Evolutionary conservation across 2,888 invertebrate genomes (phyloP).

Genomic region (Therioaphis trifolii): DNA sequence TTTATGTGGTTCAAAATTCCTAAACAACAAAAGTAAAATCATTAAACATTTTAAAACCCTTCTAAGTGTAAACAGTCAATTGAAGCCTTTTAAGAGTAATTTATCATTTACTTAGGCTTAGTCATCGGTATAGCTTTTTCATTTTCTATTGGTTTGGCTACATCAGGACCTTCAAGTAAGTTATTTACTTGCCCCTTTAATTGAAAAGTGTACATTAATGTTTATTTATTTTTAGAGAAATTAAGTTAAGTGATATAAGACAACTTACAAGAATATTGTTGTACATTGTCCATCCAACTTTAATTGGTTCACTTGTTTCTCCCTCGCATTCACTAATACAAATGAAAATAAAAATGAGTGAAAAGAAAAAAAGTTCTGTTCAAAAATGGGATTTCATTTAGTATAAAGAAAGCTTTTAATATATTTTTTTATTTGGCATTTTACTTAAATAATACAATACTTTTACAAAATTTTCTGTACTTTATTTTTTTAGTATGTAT

Average conservation of each 20-base stretch:
- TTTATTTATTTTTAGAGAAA: not conserved
- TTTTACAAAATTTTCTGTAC: too few species aligned
- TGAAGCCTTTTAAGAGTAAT: slow-evolving; percentile 6
- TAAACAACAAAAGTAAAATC: not conserved
- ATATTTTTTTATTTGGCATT: too few species aligned
- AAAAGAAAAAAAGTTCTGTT: too few species aligned
- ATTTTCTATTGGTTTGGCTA: slow-evolving; percentile 22
- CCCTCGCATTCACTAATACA: slow-evolving; percentile 33
- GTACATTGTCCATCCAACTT: slow-evolving; percentile 62
- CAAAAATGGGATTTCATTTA: too few species aligned
- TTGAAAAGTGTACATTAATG: not conserved
- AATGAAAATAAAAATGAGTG: not conserved
- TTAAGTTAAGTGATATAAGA: not conserved
- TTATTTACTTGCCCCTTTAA: slow-evolving; percentile 61
- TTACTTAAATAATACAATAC: too few species aligned
- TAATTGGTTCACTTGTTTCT: slow-evolving; percentile 39
- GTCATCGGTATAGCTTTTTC: not conserved
- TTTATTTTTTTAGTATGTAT: too few species aligned
- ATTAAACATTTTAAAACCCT: not conserved
- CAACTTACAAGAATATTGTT: slow-evolving; percentile 63
- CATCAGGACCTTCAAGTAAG: slow-evolving; percentile 46
- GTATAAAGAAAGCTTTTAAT: too few species aligned
- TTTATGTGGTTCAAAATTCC: slow-evolving; percentile 42
- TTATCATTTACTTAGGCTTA: slow-evolving; percentile 41
- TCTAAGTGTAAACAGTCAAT: not conserved